Base-by-base conservation (phyloP, 2,113 vertebrate genomes). In the Lucifuga dentata region DNA sequence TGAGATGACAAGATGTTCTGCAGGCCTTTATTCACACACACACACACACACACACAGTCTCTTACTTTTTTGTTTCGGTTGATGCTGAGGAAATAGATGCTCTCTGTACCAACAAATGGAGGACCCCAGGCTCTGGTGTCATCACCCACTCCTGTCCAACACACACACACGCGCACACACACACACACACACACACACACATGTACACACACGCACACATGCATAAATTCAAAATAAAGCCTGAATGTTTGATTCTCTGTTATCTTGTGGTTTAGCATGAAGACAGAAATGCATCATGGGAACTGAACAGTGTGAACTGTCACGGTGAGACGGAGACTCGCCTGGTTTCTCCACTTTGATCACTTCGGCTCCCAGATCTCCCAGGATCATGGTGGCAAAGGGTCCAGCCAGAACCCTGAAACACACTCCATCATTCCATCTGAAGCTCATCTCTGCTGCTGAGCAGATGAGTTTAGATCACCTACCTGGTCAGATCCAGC, bases 301-400 rank as follows among this genome's bases (percentile, higher is more conserved):
- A 29, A 29, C 26, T 5, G 26, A 29, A 29, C 3, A 29, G 26
- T 5, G 7, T 5, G 26, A 29, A 5, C 3, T 5, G 26, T 5
- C 26, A 29, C 26, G n/a, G n/a, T n/a, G n/a, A n/a, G n/a, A 29
- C 26, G 7, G 7, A 0, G 1, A 39, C 68, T 68, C 44, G 88
- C 97, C 95, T 88, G 96, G 97, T 85, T 88, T 93, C 92, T 98
- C 97, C 59, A 98, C 96, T 88, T 98, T 99, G 80, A 98, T 97
- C 32, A 99, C 92, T 86, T 98, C 96, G 33, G 96, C 97, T 65
- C 97, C 97, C 59, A 99, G 91, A 73, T 98, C 97, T 86, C 94
- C 97, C 46, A 99, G 93, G 87, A 98, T 96, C 97, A 99, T 99
- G 36, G 96, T 96, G 65, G 96, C 94, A 86, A 98, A 99, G 11